Evolutionary conservation across 1,140 invertebrate species (phyloP), one percentile per base, ranked within the genome.

Genomic region (Chymomyza costata): DNA sequence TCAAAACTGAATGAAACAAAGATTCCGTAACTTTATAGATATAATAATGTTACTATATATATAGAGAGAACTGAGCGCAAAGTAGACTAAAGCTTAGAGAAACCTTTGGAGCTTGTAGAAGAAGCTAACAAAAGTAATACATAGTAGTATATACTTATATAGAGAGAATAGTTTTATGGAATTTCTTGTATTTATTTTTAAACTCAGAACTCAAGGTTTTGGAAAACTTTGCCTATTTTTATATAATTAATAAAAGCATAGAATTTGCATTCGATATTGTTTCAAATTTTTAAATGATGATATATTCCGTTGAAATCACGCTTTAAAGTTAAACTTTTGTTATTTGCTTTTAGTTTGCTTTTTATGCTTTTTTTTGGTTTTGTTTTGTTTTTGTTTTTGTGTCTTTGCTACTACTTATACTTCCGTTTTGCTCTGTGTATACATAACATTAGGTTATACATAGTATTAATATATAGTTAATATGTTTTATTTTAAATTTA

Each of bases 281-380:
- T 65, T 59, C 66, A 57, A 44, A 61, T 46, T 60, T 56, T 70
- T 70, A 70, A 66, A 74, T 76, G 66, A 82, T 81, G 76, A 82
- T 82, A 82, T 82, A 82, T 82, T 71, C 54, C 66, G 60, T 82
- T 78, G 66, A 83, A 83, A 83, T 83, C 80, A 83, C 80, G 73
- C 51, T 61, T 80, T 64, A 74, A 82, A 83, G 78, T 82, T 83
- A 66, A 73, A 83, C 71, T 82, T 83, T 83, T 65, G 43, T 67
- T 82, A 82, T 82, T 82, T 82, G 78, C 78, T 82, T 82, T 81
- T 81, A 54, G 55, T 52, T 62, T 69, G 49, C 38, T 43, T 18
- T 48, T 56, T 52, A 16, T 37, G 48, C 52, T 32, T 43, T 58
- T 14, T 48, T 31, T 61, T 41, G 31, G 28, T 14, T 55, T 35